These are phyloP conservation scores for Microtus pennsylvanicus DNA, from an alignment of 2,113 vertebrate genomes.

Conservation along the genomic window DNA sequence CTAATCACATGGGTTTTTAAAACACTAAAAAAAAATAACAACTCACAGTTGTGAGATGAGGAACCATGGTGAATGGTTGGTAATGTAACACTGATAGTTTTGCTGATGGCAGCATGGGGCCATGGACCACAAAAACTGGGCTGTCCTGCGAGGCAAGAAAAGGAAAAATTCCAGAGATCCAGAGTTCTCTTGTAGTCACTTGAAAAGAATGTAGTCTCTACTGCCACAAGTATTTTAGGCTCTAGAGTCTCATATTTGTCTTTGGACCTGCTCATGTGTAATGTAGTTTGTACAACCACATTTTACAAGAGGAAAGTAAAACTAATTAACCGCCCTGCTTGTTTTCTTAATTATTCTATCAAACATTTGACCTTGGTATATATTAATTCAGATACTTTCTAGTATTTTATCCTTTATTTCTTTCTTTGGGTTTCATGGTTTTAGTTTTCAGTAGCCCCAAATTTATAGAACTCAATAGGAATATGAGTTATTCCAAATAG, in stretches of 20 bases:
- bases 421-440: background rate
- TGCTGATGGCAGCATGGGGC: background rate
- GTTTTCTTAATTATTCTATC: background rate
- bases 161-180: background rate
- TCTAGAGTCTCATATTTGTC: background rate
- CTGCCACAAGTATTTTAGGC: background rate
- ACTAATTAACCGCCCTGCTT: background rate
- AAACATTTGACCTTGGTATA: background rate
- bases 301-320: conserved; percentile 3
- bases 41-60: background rate
- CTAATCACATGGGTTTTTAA: background rate
- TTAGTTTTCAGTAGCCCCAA: background rate
- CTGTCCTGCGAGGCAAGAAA: background rate
- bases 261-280: background rate
- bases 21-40: background rate
- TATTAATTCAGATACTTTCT: background rate
- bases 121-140: background rate
- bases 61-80: background rate
- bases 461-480: background rate
- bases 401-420: background rate
- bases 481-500: background rate
- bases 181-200: background rate
- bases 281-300: background rate
- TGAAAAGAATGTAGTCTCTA: background rate
- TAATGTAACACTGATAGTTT: background rate